These are phyloP conservation scores for Plagodis dolabraria DNA, from an alignment of 2,888 invertebrate species.

Conservation along the genomic window DNA sequence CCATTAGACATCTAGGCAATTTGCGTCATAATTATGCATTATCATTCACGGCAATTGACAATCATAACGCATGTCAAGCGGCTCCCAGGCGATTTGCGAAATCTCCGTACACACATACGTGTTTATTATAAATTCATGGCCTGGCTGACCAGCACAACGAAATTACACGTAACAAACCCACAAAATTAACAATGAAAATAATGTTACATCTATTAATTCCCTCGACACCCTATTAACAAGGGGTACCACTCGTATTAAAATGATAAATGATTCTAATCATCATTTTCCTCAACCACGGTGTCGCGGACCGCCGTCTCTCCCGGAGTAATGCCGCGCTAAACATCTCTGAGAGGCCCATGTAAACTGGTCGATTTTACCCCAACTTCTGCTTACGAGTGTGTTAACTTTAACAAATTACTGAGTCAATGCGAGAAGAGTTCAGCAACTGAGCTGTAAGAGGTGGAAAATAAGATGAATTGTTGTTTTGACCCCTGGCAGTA, in stretches of 20 bases:
- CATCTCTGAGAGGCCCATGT: slow-evolving; percentile 43
- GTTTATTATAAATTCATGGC: slow-evolving; percentile 52
- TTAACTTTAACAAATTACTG: slow-evolving; percentile 81
- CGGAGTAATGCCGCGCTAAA: slow-evolving; percentile 15
- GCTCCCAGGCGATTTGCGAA: slow-evolving; percentile 31
- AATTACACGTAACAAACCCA: slow-evolving; percentile 63
- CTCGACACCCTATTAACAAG: slow-evolving; percentile 76
- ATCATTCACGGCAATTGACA: slow-evolving; percentile 14
- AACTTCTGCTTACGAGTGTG: slow-evolving; percentile 65
- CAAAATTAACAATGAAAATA: slow-evolving; percentile 80
- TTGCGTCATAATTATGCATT: background rate
- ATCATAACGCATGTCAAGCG: slow-evolving; percentile 16
- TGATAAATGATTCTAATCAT: slow-evolving; percentile 81
- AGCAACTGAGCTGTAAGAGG: slow-evolving; percentile 60
- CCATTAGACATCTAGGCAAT: background rate
- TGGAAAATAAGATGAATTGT: slow-evolving; percentile 71
- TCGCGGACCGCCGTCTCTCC: slow-evolving; percentile 19
- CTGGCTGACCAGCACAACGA: slow-evolving; percentile 52
- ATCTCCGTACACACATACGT: slow-evolving; percentile 27
- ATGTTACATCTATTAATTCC: slow-evolving; percentile 79
- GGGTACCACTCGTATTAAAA: slow-evolving; percentile 79
- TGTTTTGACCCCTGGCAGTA: slow-evolving; percentile 64
- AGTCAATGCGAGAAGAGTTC: slow-evolving; percentile 70
- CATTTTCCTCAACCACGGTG: slow-evolving; percentile 58
- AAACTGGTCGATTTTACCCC: slow-evolving; percentile 62